Percentiles rank a stretch among this genome's conserved stretches.
Evolutionary conservation across 2,888 invertebrate species (phyloP).

Genomic region (Zele albiditarsus): DNA sequence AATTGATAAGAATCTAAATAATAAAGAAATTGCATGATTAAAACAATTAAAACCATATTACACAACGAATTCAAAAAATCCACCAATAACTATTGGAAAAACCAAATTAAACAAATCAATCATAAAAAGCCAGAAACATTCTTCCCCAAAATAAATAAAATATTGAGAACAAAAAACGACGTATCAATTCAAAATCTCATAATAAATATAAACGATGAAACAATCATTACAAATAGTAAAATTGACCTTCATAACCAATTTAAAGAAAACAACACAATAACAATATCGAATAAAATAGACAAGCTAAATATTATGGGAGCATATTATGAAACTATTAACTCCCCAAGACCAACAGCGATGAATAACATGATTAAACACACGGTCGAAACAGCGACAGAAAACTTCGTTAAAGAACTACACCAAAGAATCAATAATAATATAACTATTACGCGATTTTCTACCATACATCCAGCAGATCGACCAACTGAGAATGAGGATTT

Average conservation of each 20-base stretch:
- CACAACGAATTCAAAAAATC: slow-evolving; percentile 12
- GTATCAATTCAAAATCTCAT: too few relatives aligned
- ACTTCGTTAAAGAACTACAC: not conserved
- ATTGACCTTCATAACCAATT: too few relatives aligned
- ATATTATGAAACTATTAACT: too few relatives aligned
- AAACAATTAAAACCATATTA: not conserved
- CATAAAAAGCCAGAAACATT: not conserved
- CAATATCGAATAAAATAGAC: not conserved
- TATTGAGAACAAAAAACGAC: slow-evolving; percentile 18
- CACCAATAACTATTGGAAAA: slow-evolving; percentile 1
- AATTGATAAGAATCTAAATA: not conserved
- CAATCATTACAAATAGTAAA: too few relatives aligned
- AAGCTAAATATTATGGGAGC: too few relatives aligned
- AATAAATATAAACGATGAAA: too few relatives aligned
- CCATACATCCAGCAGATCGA: not conserved
- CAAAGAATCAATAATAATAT: not conserved
- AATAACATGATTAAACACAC: not conserved
- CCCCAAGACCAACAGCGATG: too few relatives aligned
- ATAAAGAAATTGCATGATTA: not conserved
- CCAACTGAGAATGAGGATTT: not conserved
- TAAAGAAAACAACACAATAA: not conserved
- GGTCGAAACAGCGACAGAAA: not conserved
- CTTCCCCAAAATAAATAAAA: slow-evolving; percentile 27
- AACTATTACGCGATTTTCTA: not conserved
- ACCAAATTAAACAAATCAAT: slow-evolving; percentile 17